A percentile compares a stretch with the other conserved stretches of the same genome.
Conservation (phyloP, 2,797 vertebrate species). For the Botia almorhae region DNA sequence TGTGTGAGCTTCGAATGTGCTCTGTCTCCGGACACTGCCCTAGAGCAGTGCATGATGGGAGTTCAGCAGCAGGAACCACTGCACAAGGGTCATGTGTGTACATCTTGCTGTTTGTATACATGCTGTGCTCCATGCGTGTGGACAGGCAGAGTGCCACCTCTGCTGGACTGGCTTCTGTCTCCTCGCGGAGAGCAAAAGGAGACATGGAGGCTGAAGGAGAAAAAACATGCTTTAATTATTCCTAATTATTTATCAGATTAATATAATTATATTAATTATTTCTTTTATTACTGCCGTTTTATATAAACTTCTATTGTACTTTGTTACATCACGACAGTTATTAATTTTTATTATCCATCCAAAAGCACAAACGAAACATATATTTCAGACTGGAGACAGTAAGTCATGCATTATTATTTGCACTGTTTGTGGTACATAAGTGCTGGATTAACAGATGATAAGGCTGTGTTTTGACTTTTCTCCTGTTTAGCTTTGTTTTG, state of each 20-base stretch:
- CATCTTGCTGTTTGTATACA: constrained; percentile 46
- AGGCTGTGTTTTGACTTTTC: constrained; percentile 1
- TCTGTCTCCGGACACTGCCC: constrained; percentile 65
- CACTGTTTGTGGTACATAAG: constrained; percentile 3
- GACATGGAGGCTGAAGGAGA: constrained; percentile 52
- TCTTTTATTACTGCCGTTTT: neutral
- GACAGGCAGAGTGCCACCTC: constrained; percentile 75
- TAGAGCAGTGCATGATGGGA: constrained; percentile 77
- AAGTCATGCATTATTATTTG: neutral
- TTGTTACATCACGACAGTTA: neutral
- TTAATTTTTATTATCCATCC: neutral
- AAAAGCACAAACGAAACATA: neutral
- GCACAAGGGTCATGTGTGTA: constrained; percentile 25
- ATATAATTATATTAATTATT: neutral
- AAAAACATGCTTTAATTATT: neutral
- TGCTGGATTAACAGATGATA: neutral
- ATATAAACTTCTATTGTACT: neutral
- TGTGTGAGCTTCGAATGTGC: constrained; percentile 66
- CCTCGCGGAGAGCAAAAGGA: constrained; percentile 61
- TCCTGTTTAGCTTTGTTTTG: neutral
- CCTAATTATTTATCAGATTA: too few relatives aligned
- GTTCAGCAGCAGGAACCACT: constrained; percentile 63
- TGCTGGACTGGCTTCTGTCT: constrained; percentile 73
- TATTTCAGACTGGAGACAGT: neutral
- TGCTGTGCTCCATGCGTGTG: constrained; percentile 58